These are phyloP conservation scores for Hestina assimilis DNA, from an alignment of 1,140 invertebrate genomes.

Conservation along the genomic window DNA sequence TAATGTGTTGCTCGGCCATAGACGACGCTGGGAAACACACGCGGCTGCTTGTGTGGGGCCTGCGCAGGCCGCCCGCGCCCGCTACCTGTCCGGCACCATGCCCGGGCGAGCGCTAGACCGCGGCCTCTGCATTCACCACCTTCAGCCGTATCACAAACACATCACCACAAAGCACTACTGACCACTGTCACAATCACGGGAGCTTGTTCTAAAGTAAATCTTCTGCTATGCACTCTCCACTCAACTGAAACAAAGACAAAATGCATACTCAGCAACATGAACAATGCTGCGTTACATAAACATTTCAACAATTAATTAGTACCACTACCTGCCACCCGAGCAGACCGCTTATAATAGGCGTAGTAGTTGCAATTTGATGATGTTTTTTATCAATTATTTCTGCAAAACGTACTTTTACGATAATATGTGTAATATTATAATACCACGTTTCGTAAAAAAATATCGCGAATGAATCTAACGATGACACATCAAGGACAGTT, in stretches of 20 bases:
- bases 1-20: slow-evolving; percentile 78
- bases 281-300: slow-evolving; percentile 74
- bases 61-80: slow-evolving; percentile 76
- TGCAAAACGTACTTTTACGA: slow-evolving; percentile 2
- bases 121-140: slow-evolving; percentile 61
- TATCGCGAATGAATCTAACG: slow-evolving; percentile 64
- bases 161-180: slow-evolving; percentile 44
- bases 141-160: slow-evolving; percentile 45
- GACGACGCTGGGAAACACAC: slow-evolving; percentile 75
- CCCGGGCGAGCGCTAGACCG: slow-evolving; percentile 67
- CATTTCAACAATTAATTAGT: slow-evolving; percentile 62
- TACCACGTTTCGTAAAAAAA: slow-evolving; percentile 62
- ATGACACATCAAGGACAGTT: slow-evolving; percentile 75
- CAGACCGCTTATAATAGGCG: slow-evolving; percentile 23
- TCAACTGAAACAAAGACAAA: slow-evolving; percentile 69
- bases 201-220: slow-evolving; percentile 14
- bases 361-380: background rate
- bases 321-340: slow-evolving; percentile 54
- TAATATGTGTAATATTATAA: slow-evolving; percentile 33
- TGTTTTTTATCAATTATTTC: background rate
- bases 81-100: slow-evolving; percentile 78
- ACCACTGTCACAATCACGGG: slow-evolving; percentile 37
- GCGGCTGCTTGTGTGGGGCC: slow-evolving; percentile 75
- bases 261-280: slow-evolving; percentile 58
- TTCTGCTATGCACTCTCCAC: slow-evolving; percentile 29